Evolutionary conservation across 2,888 invertebrate species (phyloP).

Genomic region (Drosophila demipolita): DNA sequence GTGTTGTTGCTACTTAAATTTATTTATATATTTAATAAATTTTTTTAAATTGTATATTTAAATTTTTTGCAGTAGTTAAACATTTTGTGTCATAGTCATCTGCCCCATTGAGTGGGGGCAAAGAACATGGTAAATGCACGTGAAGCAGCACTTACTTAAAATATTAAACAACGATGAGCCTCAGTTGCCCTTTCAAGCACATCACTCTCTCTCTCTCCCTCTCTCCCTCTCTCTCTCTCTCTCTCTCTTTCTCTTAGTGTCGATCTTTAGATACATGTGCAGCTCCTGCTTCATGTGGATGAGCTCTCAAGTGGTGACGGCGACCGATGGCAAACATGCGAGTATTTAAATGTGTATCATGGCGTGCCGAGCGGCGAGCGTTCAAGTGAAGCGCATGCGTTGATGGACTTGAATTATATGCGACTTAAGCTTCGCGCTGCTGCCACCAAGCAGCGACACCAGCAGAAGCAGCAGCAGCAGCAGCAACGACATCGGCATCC

Average conservation of each 20-base stretch:
- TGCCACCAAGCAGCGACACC: conserved; percentile 31
- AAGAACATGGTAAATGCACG: conserved; percentile 38
- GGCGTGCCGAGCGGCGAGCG: conserved; percentile 60
- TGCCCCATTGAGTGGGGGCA: background rate
- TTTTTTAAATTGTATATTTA: background rate
- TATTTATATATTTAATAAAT: background rate
- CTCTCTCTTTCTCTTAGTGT: conserved; percentile 2
- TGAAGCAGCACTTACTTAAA: conserved; percentile 74
- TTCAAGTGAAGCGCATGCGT: conserved; percentile 75
- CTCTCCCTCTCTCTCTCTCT: conserved; percentile 6
- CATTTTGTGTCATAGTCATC: background rate
- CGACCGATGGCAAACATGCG: conserved; percentile 61
- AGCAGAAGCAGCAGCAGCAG: conserved; percentile 7
- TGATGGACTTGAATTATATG: conserved; percentile 83
- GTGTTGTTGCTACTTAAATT: background rate
- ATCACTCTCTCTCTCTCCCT: conserved; percentile 7
- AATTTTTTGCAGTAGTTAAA: background rate
- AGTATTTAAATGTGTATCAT: conserved; percentile 82
- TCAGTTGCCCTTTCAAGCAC: conserved; percentile 67
- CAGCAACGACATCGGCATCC: conserved; percentile 53
- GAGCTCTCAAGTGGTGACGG: conserved; percentile 69
- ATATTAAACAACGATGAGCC: conserved; percentile 75
- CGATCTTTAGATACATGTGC: conserved; percentile 43
- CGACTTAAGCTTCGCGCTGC: conserved; percentile 75
- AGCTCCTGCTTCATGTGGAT: conserved; percentile 49